Evolutionary conservation across 2,888 invertebrate species (phyloP).

Genomic region (Argyresthia albistria): DNA sequence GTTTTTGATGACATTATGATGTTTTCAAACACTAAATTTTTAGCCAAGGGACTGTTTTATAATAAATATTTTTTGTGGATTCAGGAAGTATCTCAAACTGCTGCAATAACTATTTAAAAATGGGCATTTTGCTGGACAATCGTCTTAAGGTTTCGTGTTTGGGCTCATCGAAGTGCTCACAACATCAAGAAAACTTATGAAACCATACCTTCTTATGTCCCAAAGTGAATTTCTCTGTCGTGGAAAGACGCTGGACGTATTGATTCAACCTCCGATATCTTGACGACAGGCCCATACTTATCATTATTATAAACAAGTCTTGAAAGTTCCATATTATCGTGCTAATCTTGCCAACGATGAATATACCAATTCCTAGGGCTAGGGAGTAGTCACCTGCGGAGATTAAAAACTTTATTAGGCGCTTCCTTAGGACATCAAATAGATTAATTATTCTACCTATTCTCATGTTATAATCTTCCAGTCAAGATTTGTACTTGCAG

Average conservation of each 20-base stretch:
- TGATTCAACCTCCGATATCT: conserved; percentile 75
- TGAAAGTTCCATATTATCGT: conserved; percentile 81
- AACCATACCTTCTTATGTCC: neutral
- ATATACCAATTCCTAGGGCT: conserved; percentile 30
- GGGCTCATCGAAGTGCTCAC: neutral
- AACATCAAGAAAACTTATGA: neutral
- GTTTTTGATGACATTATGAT: no score
- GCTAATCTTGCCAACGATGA: conserved; percentile 63
- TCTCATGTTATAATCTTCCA: neutral
- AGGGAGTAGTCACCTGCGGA: conserved; percentile 34
- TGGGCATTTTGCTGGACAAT: no score
- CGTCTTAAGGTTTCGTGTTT: neutral
- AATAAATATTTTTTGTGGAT: no score
- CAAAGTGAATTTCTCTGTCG: neutral
- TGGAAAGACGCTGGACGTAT: conserved; percentile 25
- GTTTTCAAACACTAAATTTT: no score
- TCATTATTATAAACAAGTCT: conserved; percentile 77
- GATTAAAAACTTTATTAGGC: neutral
- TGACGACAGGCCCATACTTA: conserved; percentile 76
- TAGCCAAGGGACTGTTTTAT: no score
- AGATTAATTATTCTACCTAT: neutral
- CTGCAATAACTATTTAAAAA: no score
- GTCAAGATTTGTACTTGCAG: neutral
- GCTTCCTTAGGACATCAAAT: neutral
- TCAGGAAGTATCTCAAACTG: no score